A percentile compares a stretch with the other conserved stretches of the same genome.
Conservation (phyloP, 64 coral and sea anemone species). For the Acropora tenuis region DNA sequence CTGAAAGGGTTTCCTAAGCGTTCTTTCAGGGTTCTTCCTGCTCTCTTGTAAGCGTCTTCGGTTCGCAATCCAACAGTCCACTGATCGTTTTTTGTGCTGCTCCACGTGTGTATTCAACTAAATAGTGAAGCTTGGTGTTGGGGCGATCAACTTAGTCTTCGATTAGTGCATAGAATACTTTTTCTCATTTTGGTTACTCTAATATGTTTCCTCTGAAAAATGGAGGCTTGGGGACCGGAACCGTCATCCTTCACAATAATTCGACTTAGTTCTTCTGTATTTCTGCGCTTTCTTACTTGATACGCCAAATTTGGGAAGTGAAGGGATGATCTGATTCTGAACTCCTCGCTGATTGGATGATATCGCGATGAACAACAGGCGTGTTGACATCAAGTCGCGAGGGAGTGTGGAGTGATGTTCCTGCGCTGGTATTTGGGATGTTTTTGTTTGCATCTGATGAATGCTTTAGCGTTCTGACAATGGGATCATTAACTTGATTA, state of each 20-base stretch:
- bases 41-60: conserved; percentile 61
- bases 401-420: neutral
- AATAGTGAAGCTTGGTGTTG: conserved; percentile 63
- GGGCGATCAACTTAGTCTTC: conserved; percentile 12
- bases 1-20: conserved; percentile 55
- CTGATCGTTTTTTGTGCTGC: conserved; percentile 50
- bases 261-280: conserved; percentile 72
- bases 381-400: neutral
- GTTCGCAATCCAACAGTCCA: conserved; percentile 61
- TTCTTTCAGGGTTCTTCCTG: conserved; percentile 61
- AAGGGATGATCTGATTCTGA: neutral
- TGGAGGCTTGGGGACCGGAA: too few relatives aligned
- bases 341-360: neutral
- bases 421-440: neutral
- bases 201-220: too few relatives aligned
- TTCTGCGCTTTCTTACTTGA: conserved; percentile 57
- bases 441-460: neutral
- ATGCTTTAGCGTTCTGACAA: neutral
- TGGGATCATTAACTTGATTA: neutral
- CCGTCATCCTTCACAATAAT: conserved; percentile 31
- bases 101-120: conserved; percentile 68
- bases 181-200: conserved; percentile 9
- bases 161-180: too few relatives aligned
- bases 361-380: neutral
- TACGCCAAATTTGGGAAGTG: neutral